Base-by-base conservation (phyloP, 2,113 vertebrate species). In the Caranx melampygus region DNA sequence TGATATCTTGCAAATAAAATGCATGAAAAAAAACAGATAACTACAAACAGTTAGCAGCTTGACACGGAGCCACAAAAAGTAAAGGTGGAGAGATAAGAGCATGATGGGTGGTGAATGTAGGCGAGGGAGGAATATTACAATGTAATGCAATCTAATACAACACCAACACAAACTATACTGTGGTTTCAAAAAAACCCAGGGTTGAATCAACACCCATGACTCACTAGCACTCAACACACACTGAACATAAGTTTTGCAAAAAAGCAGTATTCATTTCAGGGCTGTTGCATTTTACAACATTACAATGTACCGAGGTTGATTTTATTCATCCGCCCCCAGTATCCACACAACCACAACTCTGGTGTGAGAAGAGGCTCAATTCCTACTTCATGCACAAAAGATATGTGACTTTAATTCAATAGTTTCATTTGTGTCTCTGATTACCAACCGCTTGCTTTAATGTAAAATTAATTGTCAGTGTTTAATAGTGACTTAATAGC, bases 91-190 rank as follows among this genome's bases (percentile, higher is more conserved):
- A 51, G 26, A 42, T 71, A 44, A 83, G 55, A 79, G 42, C 2
- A 20, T 49, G 54, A 79, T 35, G 26, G 42, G 47, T 82, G 57
- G 45, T 72, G 61, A 62, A 84, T 34, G 84, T 75, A 67, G 70
- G 70, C 14, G n/a, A 80, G 35, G 54, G 31, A 80, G 65, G 78
- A 51, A 82, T 63, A 65, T 82, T 45, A 18, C 70, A 40, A n/a
- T 55, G 3, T 20, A 44, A 70, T 63, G 26, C 59, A 78, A 82
- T 68, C 26, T 72, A 60, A 75, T 49, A 82, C 35, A 81, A 55
- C 26, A 63, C 47, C 37, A 78, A 60, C 69, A 51, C 52, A 47
- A 67, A 61, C 18, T 35, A 33, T 51, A 44, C 15, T 69, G 52
- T 62, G 13, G 31, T 44, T 59, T 61, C 5, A 79, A 64, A 84